These are phyloP conservation scores for Heliangelus exortis DNA, from an alignment of 2,797 vertebrate genomes.

Conservation along the genomic window DNA sequence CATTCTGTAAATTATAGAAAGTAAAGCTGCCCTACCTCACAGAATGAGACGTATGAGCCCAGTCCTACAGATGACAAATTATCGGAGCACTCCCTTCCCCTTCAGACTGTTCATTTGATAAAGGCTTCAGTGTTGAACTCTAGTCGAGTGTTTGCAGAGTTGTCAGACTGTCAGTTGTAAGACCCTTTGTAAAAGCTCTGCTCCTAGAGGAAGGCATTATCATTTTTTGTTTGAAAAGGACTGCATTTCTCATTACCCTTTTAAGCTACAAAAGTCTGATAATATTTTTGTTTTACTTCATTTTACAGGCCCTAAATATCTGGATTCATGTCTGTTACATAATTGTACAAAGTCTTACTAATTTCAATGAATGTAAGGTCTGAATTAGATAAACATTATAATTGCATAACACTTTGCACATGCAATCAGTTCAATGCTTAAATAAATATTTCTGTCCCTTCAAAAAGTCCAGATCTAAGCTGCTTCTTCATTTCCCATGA, in stretches of 20 bases:
- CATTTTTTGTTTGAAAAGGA: background rate
- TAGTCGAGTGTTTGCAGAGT: background rate
- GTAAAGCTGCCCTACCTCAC: background rate
- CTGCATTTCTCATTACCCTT: background rate
- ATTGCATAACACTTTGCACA: background rate
- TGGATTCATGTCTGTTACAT: background rate
- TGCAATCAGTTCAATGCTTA: background rate
- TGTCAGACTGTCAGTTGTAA: background rate
- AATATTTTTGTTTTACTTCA: background rate
- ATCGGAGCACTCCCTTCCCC: background rate
- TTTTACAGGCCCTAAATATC: background rate
- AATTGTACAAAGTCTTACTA: background rate
- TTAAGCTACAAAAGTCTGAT: background rate
- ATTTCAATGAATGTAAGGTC: background rate
- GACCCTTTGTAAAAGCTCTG: background rate
- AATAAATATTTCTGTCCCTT: background rate
- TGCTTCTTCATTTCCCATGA: background rate
- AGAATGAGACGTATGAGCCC: background rate
- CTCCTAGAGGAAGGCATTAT: background rate
- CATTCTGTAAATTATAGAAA: constrained; percentile 2
- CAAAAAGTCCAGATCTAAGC: background rate
- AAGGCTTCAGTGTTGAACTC: constrained; percentile 8
- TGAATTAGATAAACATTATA: background rate
- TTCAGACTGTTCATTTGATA: background rate
- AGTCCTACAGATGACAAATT: background rate